These are phyloP conservation scores for Orientallactaga bullata DNA, from an alignment of 2,113 vertebrate genomes.

Conservation along the genomic window DNA sequence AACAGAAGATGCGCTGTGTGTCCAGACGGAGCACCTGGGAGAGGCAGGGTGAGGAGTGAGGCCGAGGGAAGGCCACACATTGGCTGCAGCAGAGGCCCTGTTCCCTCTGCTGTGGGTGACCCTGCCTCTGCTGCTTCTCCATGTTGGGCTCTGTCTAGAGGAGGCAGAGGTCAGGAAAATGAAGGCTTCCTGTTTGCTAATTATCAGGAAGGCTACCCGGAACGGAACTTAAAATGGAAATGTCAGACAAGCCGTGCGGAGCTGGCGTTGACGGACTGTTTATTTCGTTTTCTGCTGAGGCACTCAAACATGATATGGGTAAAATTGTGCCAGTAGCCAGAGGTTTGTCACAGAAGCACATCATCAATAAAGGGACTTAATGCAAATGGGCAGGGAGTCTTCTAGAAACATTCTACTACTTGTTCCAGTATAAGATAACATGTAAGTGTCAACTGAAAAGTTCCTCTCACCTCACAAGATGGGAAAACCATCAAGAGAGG, in stretches of 20 bases:
- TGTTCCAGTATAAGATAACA: not conserved
- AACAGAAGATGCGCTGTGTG: too few relatives aligned
- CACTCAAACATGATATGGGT: not conserved
- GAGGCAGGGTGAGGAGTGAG: not conserved
- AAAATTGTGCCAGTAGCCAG: not conserved
- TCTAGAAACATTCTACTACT: not conserved
- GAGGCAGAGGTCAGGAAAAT: not conserved
- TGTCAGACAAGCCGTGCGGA: not conserved
- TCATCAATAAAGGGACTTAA: not conserved
- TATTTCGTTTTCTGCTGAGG: not conserved
- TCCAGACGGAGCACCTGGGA: too few relatives aligned
- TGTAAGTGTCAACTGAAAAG: too few relatives aligned
- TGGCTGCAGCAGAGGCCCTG: not conserved
- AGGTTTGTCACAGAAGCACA: not conserved
- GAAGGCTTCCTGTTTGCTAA: not conserved
- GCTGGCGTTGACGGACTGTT: not conserved
- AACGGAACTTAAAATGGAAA: not conserved
- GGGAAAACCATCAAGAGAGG: not conserved
- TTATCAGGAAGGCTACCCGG: not conserved
- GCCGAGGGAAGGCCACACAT: too few relatives aligned
- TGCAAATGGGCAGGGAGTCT: not conserved
- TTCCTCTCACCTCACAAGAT: not conserved
- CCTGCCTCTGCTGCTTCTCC: not conserved
- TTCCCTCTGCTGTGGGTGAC: not conserved
- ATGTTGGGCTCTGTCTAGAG: not conserved